Evolutionary conservation across 2,113 vertebrate genomes (phyloP).

Genomic region (Platysternon megacephalum): DNA sequence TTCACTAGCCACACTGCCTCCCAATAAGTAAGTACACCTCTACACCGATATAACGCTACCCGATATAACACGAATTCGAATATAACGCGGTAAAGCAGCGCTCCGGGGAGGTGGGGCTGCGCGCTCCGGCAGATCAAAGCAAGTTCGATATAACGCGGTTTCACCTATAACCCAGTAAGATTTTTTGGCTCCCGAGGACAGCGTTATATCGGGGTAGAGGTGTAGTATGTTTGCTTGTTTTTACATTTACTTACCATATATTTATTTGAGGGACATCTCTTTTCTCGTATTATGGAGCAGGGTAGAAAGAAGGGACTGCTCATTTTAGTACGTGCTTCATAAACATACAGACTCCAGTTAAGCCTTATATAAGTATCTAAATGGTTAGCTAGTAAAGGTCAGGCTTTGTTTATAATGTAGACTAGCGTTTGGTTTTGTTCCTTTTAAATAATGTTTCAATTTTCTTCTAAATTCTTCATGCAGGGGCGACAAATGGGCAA

Average conservation of each 20-base stretch:
- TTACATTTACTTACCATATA: neutral
- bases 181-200: too few species aligned
- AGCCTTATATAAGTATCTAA: neutral
- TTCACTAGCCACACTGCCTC: rapidly evolving
- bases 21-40: neutral
- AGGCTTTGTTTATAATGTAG: conserved; percentile 21
- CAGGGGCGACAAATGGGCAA: neutral
- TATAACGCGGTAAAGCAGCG: too few species aligned
- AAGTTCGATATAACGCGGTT: too few species aligned
- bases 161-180: too few species aligned
- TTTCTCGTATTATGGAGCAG: neutral
- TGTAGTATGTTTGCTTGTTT: neutral
- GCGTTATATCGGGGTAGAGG: too few species aligned
- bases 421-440: conserved; percentile 15
- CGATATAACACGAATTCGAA: too few species aligned
- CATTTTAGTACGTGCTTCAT: neutral
- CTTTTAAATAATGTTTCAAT: neutral
- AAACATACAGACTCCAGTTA: neutral
- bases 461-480: conserved; percentile 28
- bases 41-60: too few species aligned
- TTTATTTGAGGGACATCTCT: neutral
- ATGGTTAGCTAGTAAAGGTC: neutral
- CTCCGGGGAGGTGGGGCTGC: too few species aligned
- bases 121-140: too few species aligned
- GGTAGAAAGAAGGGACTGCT: neutral